phyloP scores from a whole-genome alignment of 2,888 invertebrate species.

The Metellina segmentata region DNA sequence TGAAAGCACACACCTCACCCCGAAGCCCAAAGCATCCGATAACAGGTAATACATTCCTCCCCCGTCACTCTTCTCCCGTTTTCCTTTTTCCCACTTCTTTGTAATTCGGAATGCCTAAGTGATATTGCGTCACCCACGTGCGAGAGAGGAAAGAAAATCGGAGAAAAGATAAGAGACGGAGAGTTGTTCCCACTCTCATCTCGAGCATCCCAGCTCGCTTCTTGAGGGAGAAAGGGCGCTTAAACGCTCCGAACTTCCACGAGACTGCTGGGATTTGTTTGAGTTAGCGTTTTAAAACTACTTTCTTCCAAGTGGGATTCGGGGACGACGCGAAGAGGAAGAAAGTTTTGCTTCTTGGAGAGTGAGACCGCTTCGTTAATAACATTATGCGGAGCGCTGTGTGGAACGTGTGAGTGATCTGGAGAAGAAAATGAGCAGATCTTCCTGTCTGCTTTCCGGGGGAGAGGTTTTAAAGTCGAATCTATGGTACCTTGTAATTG shows the following conservation, averaged over 20 bases:
- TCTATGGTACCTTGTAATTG: too few relatives aligned
- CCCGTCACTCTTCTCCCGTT: too few relatives aligned
- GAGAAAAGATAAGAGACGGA: background rate
- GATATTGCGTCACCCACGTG: constrained; percentile 21
- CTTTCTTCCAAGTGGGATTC: constrained; percentile 20
- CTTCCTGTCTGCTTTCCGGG: too few relatives aligned
- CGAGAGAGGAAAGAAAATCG: background rate
- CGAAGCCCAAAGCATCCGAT: background rate
- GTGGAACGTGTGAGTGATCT: too few relatives aligned
- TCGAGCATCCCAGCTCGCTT: background rate
- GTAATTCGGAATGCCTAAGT: background rate
- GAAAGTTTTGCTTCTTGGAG: background rate
- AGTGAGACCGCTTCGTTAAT: constrained; percentile 13
- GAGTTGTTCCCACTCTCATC: background rate
- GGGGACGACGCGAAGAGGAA: background rate
- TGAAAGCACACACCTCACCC: background rate
- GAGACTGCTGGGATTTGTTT: constrained; percentile 30
- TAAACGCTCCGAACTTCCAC: background rate
- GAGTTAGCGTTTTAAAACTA: constrained; percentile 52
- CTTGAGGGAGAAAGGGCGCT: background rate
- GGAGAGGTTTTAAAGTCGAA: too few relatives aligned
- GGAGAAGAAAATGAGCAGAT: too few relatives aligned
- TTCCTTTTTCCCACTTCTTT: background rate
- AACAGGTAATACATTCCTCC: background rate
- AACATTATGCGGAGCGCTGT: background rate